Evolutionary conservation across 1,140 invertebrate species (phyloP).

Genomic region (Bombyx mori): ASM3026992v2 NC_085116.1:8173001-8173500

Average conservation of each 20-base stretch:
- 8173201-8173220: not conserved
- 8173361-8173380: not conserved
- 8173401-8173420: constrained; percentile 2
- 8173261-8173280: not conserved
- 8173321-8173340: constrained; percentile 1
- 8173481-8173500: not conserved
- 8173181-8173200: not conserved
- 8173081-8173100: constrained; percentile 4
- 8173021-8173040: not conserved
- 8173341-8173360: not conserved
- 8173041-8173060: constrained; percentile 3
- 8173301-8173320: not conserved
- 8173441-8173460: constrained; percentile 2
- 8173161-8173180: not conserved
- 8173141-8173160: not conserved
- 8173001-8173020: not conserved
- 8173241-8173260: not conserved
- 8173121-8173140: not conserved
- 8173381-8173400: constrained; percentile 4
- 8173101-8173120: not conserved
- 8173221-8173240: not conserved
- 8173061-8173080: not conserved
- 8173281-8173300: not conserved
- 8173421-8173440: not conserved
- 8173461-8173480: not conserved